Evolutionary conservation across 2,888 invertebrate species (phyloP), one percentile per base, ranked within the genome.

Genomic region (Nymphalis urticae): DNA sequence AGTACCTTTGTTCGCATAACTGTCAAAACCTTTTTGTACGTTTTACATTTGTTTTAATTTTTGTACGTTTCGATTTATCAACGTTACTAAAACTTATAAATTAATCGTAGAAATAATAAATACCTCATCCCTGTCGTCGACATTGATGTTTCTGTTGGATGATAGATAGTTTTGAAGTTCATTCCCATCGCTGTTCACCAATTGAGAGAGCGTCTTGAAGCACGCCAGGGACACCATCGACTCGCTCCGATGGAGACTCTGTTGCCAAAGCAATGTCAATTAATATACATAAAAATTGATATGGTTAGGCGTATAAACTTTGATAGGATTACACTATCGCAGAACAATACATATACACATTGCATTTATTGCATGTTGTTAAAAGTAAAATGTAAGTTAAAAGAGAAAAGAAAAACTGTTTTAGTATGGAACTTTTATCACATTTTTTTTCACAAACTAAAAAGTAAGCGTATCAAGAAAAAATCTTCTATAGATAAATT

Each of bases 121-220:
- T 87, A 97, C 97, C 93, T 97, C 97, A 91, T 98, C 97, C 80
- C 95, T 94, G 89, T 97, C 97, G 87, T 98, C 97, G 79, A 97
- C 94, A 82, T 95, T 95, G 77, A 96, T 93, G 88, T 97, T 95
- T 83, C 96, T 96, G 85, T 95, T 97, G 82, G 96, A 96, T 80
- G 97, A 96, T 81, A 98, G 94, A 90, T 97, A 97, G 80, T 95
- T 94, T 82, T 96, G 96, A 72, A 98, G 93, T 79, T 93, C 93
- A 78, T 96, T 93, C 89, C 97, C 96, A 89, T 97, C 97, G 86
- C 95, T 95, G 85, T 95, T 95, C 85, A 97, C 95, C 89, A 95
- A 97, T 88, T 95, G 95, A 82, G 95, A 94, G 81, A 97, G 94
- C 79, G 97, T 95, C 84, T 96, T 95, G 93, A 96, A 97, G 93